Evolutionary conservation across 92 coral and sea anemone species (phyloP).

Genomic region (Nematostella vectensis): DNA sequence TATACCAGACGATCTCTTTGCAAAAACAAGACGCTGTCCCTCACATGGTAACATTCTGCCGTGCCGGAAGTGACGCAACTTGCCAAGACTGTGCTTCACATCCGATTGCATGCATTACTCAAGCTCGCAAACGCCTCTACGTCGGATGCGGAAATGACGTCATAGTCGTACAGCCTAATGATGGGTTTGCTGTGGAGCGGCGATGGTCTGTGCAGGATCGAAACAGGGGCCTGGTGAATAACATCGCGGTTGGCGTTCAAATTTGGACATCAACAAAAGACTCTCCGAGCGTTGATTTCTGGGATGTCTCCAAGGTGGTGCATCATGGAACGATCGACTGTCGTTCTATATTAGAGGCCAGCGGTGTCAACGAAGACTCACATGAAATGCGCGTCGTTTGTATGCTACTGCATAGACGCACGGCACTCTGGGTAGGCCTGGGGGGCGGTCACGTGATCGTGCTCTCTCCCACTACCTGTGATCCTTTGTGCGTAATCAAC

Average conservation of each 20-base stretch:
- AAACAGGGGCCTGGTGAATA: constrained; percentile 57
- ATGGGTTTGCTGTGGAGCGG: constrained; percentile 42
- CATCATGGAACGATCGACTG: constrained; percentile 68
- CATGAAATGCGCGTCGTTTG: constrained; percentile 80
- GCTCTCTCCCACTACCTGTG: constrained; percentile 55
- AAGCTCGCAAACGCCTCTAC: constrained; percentile 51
- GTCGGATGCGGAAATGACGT: constrained; percentile 88
- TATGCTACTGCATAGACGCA: constrained; percentile 51
- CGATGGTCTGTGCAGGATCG: constrained; percentile 69
- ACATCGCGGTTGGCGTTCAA: constrained; percentile 69
- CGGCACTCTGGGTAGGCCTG: constrained; percentile 83
- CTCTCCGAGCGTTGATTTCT: constrained; percentile 58
- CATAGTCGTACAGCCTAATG: constrained; percentile 36
- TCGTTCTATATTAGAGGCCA: constrained; percentile 33
- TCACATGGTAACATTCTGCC: constrained; percentile 13
- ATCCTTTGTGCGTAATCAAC: constrained; percentile 57
- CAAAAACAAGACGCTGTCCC: constrained; percentile 18
- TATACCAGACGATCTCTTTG: constrained; percentile 42
- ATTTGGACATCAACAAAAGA: constrained; percentile 82
- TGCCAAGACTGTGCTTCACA: constrained; percentile 20
- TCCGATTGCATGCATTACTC: constrained; percentile 64
- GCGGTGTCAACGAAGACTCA: constrained; percentile 39
- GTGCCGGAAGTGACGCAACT: constrained; percentile 12
- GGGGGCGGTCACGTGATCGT: constrained; percentile 87
- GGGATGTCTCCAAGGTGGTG: constrained; percentile 56